Percentiles rank a stretch among this genome's conserved stretches.
These are phyloP conservation scores for Byasa hedistus DNA, from an alignment of 2,888 invertebrate genomes.

Conservation along the genomic window DNA sequence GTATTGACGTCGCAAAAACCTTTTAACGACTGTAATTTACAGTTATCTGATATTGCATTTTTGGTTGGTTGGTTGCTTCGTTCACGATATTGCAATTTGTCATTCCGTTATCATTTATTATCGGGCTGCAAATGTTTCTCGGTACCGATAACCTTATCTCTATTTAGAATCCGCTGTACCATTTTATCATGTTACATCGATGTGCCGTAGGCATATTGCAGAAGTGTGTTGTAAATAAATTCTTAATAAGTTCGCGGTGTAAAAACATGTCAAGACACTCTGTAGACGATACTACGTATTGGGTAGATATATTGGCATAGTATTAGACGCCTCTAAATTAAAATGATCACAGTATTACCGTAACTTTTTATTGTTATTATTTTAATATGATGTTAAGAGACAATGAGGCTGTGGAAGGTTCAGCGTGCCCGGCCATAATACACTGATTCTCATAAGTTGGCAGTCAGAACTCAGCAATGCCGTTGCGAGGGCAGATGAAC, in stretches of 20 bases:
- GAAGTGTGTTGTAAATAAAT: constrained; percentile 21
- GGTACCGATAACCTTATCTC: constrained; percentile 67
- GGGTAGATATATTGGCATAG: background rate
- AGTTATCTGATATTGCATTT: constrained; percentile 34
- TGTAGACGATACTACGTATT: background rate
- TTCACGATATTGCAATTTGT: constrained; percentile 66
- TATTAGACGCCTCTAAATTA: background rate
- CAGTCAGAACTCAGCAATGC: too few species aligned
- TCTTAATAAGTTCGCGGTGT: constrained; percentile 16
- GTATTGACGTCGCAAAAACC: constrained; percentile 16
- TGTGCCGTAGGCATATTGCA: constrained; percentile 35
- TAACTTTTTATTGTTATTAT: too few species aligned
- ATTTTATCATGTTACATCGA: constrained; percentile 36
- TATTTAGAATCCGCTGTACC: constrained; percentile 51
- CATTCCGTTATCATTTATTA: constrained; percentile 62
- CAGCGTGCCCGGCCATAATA: too few species aligned
- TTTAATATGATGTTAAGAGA: too few species aligned
- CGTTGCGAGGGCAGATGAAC: too few species aligned
- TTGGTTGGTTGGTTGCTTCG: constrained; percentile 35
- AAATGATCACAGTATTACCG: background rate
- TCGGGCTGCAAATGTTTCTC: constrained; percentile 67
- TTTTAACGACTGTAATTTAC: constrained; percentile 22
- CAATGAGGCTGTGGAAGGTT: too few species aligned
- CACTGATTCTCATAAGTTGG: too few species aligned
- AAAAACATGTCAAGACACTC: constrained; percentile 1